phyloP scores from a whole-genome alignment of 2,797 vertebrate species.

The Lateolabrax maculatus region DNA sequence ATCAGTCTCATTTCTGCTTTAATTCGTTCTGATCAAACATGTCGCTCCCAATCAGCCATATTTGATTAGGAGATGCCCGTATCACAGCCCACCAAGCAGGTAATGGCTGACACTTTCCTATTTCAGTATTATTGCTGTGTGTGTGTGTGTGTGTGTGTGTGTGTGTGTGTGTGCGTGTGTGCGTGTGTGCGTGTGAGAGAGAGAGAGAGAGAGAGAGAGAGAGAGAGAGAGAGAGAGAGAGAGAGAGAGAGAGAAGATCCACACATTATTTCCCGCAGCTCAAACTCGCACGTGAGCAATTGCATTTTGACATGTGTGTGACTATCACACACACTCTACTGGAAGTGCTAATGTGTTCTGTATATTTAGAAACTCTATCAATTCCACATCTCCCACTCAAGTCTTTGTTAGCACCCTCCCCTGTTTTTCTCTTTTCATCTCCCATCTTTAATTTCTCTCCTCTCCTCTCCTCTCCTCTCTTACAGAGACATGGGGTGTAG shows the following conservation, averaged over 20 bases:
- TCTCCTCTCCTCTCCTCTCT: background rate
- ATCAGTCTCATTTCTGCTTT: slow-evolving; percentile 83
- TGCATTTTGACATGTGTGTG: slow-evolving; percentile 44
- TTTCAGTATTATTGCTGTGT: slow-evolving; percentile 52
- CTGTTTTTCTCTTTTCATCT: slow-evolving; percentile 10
- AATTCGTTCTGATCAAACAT: slow-evolving; percentile 85
- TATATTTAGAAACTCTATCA: slow-evolving; percentile 74
- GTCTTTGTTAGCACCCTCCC: slow-evolving; percentile 33
- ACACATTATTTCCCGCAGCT: slow-evolving; percentile 57
- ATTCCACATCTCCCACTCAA: slow-evolving; percentile 45
- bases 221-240: background rate
- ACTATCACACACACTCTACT: slow-evolving; percentile 40
- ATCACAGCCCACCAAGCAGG: slow-evolving; percentile 75
- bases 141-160: slow-evolving; percentile 30
- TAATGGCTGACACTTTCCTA: slow-evolving; percentile 74
- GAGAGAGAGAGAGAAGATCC: background rate
- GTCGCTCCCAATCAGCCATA: slow-evolving; percentile 82
- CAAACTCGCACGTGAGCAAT: slow-evolving; percentile 42
- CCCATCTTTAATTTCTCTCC: slow-evolving; percentile 4
- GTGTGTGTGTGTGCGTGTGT: slow-evolving; percentile 1
- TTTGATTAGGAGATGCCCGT: slow-evolving; percentile 79
- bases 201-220: background rate
- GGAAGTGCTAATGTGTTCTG: slow-evolving; percentile 67
- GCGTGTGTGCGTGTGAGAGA: no score
- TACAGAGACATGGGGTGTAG: slow-evolving; percentile 92